These are phyloP conservation scores for Dermolepida albohirtum DNA, from an alignment of 2,888 invertebrate species.

Conservation along the genomic window DNA sequence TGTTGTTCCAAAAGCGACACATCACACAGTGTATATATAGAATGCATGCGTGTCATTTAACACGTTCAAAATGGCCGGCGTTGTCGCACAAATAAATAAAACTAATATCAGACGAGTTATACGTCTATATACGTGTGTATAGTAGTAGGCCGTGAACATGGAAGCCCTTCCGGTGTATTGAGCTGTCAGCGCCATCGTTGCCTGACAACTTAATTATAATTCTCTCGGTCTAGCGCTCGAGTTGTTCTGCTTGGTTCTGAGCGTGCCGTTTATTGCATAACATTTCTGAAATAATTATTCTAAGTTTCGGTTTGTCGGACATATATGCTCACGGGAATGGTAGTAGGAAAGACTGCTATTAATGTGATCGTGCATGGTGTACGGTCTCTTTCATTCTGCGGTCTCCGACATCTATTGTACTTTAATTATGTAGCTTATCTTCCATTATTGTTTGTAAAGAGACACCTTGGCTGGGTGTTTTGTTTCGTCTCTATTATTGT, in stretches of 20 bases:
- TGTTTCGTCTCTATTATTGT: too few species aligned
- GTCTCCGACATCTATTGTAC: too few species aligned
- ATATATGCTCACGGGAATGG: too few species aligned
- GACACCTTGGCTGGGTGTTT: too few species aligned
- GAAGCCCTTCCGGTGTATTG: conserved; percentile 61
- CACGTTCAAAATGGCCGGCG: conserved; percentile 53
- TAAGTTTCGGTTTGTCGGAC: conserved; percentile 19
- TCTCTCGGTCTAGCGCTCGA: conserved; percentile 40
- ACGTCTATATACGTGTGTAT: conserved; percentile 35
- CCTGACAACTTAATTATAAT: conserved; percentile 56
- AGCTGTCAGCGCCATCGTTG: conserved; percentile 56
- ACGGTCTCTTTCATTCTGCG: too few species aligned
- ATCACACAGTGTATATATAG: too few species aligned
- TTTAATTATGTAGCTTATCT: too few species aligned
- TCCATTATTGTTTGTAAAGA: too few species aligned
- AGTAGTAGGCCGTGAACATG: conserved; percentile 56
- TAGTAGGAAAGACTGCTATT: too few species aligned
- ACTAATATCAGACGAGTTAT: conserved; percentile 48
- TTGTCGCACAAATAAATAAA: conserved; percentile 55
- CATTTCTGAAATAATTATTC: conserved; percentile 44
- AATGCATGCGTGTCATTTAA: conserved; percentile 13
- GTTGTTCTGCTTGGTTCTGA: conserved; percentile 13
- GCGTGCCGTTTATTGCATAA: conserved; percentile 43
- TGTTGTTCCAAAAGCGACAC: too few species aligned
- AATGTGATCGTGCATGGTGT: too few species aligned